These are phyloP conservation scores for Rhopalosiphum nymphaeae DNA, from an alignment of 2,888 invertebrate species.

Conservation along the genomic window DNA sequence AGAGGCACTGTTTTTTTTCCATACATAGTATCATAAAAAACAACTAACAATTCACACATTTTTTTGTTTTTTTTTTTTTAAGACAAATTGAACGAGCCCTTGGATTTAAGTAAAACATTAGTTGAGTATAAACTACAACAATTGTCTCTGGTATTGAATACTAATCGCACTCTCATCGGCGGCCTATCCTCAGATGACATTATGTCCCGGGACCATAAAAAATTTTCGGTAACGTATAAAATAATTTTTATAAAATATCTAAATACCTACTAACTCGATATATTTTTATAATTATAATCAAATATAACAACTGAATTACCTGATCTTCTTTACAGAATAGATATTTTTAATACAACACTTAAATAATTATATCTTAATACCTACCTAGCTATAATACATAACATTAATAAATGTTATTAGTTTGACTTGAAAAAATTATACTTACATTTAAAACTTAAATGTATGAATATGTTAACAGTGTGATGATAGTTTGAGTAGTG, in stretches of 20 bases:
- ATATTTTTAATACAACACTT: not conserved
- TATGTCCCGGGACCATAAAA: slow-evolving; percentile 66
- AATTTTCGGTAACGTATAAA: slow-evolving; percentile 58
- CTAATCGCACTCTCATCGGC: slow-evolving; percentile 70
- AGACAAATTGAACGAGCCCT: slow-evolving; percentile 75
- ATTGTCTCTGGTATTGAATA: slow-evolving; percentile 75
- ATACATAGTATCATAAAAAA: not conserved
- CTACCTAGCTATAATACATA: not conserved
- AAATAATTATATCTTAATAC: not conserved
- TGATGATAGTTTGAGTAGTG: slow-evolving; percentile 72
- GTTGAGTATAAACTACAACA: slow-evolving; percentile 78
- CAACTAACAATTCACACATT: not conserved
- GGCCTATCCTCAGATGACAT: slow-evolving; percentile 69
- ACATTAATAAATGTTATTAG: not conserved
- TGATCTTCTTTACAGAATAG: not conserved
- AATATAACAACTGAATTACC: not conserved
- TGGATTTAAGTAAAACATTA: slow-evolving; percentile 75
- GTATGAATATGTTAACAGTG: slow-evolving; percentile 63
- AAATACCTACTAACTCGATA: not conserved
- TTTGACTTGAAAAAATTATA: not conserved
- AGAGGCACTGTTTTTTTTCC: not conserved
- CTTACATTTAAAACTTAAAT: not conserved
- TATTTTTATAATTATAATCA: not conserved
- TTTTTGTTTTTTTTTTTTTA: slow-evolving; percentile 40
- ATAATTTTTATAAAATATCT: not conserved